Evolutionary conservation across 2,797 vertebrate genomes (phyloP).

Genomic region (Pantherophis alleghaniensis): DNA sequence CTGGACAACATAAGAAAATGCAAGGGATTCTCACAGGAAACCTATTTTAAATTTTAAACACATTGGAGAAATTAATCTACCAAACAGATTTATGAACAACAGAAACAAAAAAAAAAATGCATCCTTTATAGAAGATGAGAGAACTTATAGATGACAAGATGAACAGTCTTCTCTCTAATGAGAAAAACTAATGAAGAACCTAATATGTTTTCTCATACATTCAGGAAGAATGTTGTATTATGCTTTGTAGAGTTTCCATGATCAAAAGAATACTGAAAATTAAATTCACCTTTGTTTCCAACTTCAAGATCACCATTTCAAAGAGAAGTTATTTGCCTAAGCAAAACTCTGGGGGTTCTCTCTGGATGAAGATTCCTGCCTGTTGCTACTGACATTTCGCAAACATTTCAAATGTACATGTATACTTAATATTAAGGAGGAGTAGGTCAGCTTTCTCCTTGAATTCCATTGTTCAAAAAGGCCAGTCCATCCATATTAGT

Average conservation of each 20-base stretch:
- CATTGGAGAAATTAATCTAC: slow-evolving; percentile 28
- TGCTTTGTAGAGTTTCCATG: neutral
- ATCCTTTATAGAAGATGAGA: slow-evolving; percentile 9
- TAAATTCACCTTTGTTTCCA: neutral
- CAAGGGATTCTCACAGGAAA: slow-evolving; percentile 46
- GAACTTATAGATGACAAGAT: slow-evolving; percentile 3
- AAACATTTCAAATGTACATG: neutral
- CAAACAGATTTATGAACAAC: slow-evolving; percentile 33
- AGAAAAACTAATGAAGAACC: neutral
- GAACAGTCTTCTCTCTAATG: slow-evolving; percentile 1
- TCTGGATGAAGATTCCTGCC: neutral
- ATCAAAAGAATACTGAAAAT: slow-evolving; percentile 12
- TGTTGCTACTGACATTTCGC: neutral
- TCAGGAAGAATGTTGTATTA: neutral
- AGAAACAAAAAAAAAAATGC: slow-evolving; percentile 1
- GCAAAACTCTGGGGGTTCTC: neutral
- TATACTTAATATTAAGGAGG: neutral
- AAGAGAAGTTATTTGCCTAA: neutral
- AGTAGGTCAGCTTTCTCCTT: neutral
- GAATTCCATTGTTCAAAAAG: neutral
- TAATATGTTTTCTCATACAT: slow-evolving; percentile 11
- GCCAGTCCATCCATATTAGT: neutral
- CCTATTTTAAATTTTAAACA: slow-evolving; percentile 19
- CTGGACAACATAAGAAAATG: slow-evolving; percentile 55
- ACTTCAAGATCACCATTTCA: neutral